Base-by-base conservation (phyloP, 2,888 invertebrate genomes). In the Pasiphila rectangulata region DNA sequence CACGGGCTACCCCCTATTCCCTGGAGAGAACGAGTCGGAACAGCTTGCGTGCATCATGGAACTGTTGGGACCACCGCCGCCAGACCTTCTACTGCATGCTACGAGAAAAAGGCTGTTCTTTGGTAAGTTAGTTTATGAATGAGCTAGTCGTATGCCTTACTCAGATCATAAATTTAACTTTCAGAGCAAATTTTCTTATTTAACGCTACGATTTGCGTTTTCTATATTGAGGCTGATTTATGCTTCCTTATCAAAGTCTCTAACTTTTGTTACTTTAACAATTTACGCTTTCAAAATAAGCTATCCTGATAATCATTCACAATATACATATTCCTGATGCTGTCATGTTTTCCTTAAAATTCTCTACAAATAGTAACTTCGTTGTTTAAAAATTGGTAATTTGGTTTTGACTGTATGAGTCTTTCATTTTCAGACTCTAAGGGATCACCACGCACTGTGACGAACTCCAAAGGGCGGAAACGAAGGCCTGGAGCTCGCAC, bases 11-110 rank as follows among this genome's bases (percentile, higher is more conserved):
- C 98, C 98, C 0, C 90, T 98, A 49, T 98, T 98, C 81, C 98
- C 98, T 16, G 98, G 98, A 0, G 98, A 98, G 89, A 97, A 98
- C 76, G 98, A 98, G 88, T 95, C 96, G 51, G 98, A 98, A 75
- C 98, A 98, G 83, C 91, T 98, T 57, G 97, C 98, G 44, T 98
- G 98, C 86, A 95, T 98, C 67, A 98, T 98, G 97, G 98, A 98
- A 88, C 93, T 98, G 43, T 89, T 98, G 54, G 98, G 97, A 13
- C 90, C 94, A 57, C 98, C 98, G 1, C 96, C 98, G 1, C 94
- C 95, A 46, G 93, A 95, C 67, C 92, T 98, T 55, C 92, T 98
- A 55, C 92, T 93, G 55, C 93, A 93, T 57, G 97, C 98, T 21
- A 94, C 97, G 0, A 91, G 96, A 72, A 93, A 95, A 75, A 91